phyloP scores from a whole-genome alignment of 37 sponge, comb jelly and placozoan species.

The Geodia barretti region DNA sequence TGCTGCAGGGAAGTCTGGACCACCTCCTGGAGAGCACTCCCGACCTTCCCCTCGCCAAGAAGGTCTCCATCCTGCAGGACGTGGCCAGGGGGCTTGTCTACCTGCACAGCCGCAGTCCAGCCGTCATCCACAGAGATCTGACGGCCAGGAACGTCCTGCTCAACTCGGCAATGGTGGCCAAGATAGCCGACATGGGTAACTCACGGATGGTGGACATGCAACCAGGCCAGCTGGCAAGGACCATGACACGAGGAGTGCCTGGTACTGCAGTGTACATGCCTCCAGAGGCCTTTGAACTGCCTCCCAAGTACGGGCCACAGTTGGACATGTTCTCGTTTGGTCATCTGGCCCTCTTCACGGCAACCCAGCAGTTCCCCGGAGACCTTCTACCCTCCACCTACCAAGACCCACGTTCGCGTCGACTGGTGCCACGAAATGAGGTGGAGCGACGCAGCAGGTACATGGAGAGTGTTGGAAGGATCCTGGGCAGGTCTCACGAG shows the following conservation, averaged over 20 bases:
- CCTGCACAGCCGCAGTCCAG: slow-evolving; percentile 21
- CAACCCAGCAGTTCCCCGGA: slow-evolving; percentile 17
- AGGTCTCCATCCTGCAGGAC: slow-evolving; percentile 15
- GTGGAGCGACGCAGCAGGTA: slow-evolving; percentile 17
- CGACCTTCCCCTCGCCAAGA: slow-evolving; percentile 2
- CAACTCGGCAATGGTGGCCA: slow-evolving; percentile 6
- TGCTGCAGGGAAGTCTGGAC: slow-evolving; percentile 13
- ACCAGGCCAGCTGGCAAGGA: not conserved
- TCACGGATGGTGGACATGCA: slow-evolving; percentile 9
- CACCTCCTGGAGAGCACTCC: slow-evolving; percentile 2
- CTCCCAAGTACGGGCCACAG: not conserved
- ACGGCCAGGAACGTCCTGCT: slow-evolving; percentile 22
- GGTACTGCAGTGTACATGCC: slow-evolving; percentile 27
- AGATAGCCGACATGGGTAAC: slow-evolving; percentile 34
- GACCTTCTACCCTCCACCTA: not conserved
- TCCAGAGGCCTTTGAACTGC: slow-evolving; percentile 15
- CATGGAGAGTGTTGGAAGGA: no score
- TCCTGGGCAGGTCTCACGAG: no score
- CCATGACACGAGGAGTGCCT: slow-evolving; percentile 6
- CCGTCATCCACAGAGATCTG: slow-evolving; percentile 32
- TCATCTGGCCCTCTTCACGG: slow-evolving; percentile 9
- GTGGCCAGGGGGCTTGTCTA: slow-evolving; percentile 19
- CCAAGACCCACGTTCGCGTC: not conserved
- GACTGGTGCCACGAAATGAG: not conserved
- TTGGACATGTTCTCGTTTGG: slow-evolving; percentile 35